Percentiles rank a stretch among this genome's conserved stretches.
phyloP scores from a whole-genome alignment of 2,888 invertebrate genomes.

The Drosophila hawaiiensis region DNA sequence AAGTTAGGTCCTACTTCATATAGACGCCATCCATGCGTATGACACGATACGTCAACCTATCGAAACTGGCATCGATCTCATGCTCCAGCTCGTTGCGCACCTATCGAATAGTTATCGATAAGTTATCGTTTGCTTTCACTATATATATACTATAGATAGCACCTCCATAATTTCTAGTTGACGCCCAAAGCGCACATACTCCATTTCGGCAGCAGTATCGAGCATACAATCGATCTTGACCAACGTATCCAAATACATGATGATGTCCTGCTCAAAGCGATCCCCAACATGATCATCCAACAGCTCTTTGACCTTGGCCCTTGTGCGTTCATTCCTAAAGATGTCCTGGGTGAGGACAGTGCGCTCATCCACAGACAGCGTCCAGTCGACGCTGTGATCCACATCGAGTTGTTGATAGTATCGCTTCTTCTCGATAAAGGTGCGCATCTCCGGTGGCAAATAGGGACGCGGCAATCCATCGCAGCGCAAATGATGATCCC shows the following conservation, averaged over 20 bases:
- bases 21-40: constrained; percentile 72
- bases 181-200: not conserved
- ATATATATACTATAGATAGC: not conserved
- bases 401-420: constrained; percentile 55
- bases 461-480: constrained; percentile 76
- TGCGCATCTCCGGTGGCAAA: constrained; percentile 70
- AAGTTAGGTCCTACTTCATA: constrained; percentile 70
- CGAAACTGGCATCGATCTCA: constrained; percentile 64
- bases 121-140: not conserved
- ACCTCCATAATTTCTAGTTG: constrained; percentile 60
- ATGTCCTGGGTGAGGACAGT: constrained; percentile 76
- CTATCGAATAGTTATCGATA: constrained; percentile 32
- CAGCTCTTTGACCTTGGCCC: constrained; percentile 32
- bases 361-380: constrained; percentile 72
- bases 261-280: constrained; percentile 62
- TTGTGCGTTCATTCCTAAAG: constrained; percentile 64
- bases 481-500: constrained; percentile 75
- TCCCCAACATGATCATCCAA: constrained; percentile 56
- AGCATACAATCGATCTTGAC: constrained; percentile 60
- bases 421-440: constrained; percentile 64
- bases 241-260: constrained; percentile 48
- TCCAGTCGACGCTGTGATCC: constrained; percentile 70
- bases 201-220: constrained; percentile 57
- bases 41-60: constrained; percentile 77
- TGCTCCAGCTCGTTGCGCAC: constrained; percentile 46